Evolutionary conservation across 1,140 invertebrate species (phyloP).

Genomic region (Bombus affinis): DNA sequence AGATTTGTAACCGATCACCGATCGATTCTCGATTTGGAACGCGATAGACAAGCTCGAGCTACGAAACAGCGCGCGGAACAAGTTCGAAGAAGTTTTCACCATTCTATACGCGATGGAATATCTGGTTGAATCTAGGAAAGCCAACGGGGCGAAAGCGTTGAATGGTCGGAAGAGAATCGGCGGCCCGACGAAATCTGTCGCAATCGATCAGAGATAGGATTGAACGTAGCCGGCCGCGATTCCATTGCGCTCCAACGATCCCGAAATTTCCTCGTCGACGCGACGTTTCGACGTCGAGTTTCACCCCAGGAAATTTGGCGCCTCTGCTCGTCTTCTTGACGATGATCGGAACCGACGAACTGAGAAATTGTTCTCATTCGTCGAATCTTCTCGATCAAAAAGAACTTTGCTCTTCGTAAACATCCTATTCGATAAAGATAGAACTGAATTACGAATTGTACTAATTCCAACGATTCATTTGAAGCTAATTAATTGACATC

Average conservation of each 20-base stretch:
- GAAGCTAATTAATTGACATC: neutral
- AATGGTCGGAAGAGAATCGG: constrained; percentile 31
- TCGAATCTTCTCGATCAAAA: neutral
- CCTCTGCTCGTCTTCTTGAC: constrained; percentile 15
- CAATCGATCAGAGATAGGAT: constrained; percentile 61
- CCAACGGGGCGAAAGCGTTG: constrained; percentile 47
- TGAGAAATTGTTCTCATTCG: constrained; percentile 54
- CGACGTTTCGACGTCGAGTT: constrained; percentile 13
- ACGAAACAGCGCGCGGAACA: neutral
- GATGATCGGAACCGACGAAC: constrained; percentile 48
- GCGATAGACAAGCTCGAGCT: neutral
- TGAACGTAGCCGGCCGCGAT: constrained; percentile 48
- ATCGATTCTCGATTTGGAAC: constrained; percentile 9
- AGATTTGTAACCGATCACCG: neutral
- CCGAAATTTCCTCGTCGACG: constrained; percentile 20
- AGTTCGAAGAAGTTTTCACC: neutral
- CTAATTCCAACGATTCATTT: neutral
- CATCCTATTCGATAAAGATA: neutral
- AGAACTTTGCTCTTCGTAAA: neutral
- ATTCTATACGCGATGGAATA: neutral
- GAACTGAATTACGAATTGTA: neutral
- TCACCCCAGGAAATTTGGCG: constrained; percentile 45
- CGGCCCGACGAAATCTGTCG: constrained; percentile 58
- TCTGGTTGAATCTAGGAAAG: constrained; percentile 44
- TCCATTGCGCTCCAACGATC: constrained; percentile 47